Base-by-base conservation (phyloP, 2,888 invertebrate genomes). In the Sussaba pulchella region DNA sequence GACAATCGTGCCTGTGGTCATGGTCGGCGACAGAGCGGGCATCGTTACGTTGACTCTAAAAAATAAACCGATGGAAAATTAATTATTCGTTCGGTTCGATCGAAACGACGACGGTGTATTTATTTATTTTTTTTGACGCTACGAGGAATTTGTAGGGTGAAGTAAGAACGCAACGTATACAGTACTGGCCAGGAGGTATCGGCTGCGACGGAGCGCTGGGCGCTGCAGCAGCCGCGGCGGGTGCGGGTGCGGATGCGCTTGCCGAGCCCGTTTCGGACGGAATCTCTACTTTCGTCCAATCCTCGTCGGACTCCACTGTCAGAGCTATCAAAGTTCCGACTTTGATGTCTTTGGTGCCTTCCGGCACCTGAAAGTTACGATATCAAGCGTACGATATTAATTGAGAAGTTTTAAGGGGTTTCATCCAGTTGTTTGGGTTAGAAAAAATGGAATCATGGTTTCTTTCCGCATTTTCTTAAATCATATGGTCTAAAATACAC, bases 21-120 rank as follows among this genome's bases (percentile, higher is more conserved):
- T 95, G 3, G 95, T 95, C 2, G 95, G 95, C 1, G 95, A 95
- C 19, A 95, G 88, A 0, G 95, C 93, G 26, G 95, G 95, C 95
- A 95, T 94, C 26, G 91, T 87, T 61, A 94, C 79, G 73, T 91
- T 91, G 54, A 87, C 87, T 74, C 93, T 91, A n/a, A 26, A n/a
- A n/a, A n/a, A n/a, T n/a, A n/a, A n/a, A n/a, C n/a, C n/a, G n/a
- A n/a, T n/a, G n/a, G n/a, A n/a, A n/a, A n/a, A n/a, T n/a, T n/a
- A n/a, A n/a, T n/a, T n/a, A n/a, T n/a, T n/a, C n/a, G n/a, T n/a
- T n/a, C 5, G 14, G 31, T 36, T 8, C 0, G 14, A 26, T 39
- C 1, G 14, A 39, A 39, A 39, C 1, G 39, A 5, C 39, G n/a
- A n/a, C n/a, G n/a, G n/a, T n/a, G n/a, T n/a, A n/a, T n/a, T n/a